Base-by-base conservation (phyloP, 2,888 invertebrate genomes). In the Lordiphosa fenestrarum region DNA sequence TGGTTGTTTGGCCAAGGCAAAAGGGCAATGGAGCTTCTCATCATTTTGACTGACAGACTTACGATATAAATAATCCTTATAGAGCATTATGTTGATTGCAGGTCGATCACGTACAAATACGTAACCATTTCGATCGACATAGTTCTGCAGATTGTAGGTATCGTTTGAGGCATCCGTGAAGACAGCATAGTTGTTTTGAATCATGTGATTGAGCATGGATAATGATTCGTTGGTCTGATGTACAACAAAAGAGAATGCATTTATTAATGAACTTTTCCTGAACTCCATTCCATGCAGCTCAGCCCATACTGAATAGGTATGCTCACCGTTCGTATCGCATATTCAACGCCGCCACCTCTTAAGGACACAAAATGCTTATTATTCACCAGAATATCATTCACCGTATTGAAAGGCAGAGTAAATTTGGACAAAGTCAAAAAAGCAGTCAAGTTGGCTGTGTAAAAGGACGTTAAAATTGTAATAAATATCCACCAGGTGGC, bases 401-500 rank as follows among this genome's bases (percentile, higher is more conserved):
- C 91, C 36, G 91, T 91, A 71, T 93, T 93, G 44, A 94, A 94
- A 13, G 95, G 95, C 71, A 96, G 90, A 0, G 95, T 95, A 75
- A 96, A 96, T 87, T 94, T 94, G 5, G 96, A 96, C 13, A 96
- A 90, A 0, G 96, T 96, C 49, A 97, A 91, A 86, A 96, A 96
- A 10, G 96, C 96, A 0, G 96, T 96, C 84, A 97, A 90, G 89
- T 96, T 96, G 6, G 96, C 96, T 2, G 96, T 97, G 89, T 97
- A 97, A 89, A 96, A 96, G 9, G 96, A 95, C 0, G 96, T 96
- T 44, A 96, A 90, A 49, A 96, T 92, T 36, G 95, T 95, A 72
- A 96, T 95, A 87, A 96, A 96, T 62, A 97, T 92, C 96, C 96
- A 96, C 96, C 96, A 96, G 0, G 95, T 95, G 7, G 96, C 95